Evolutionary conservation across 1,140 invertebrate species (phyloP).

Genomic region (Thaumetopoea pityocampa): DNA sequence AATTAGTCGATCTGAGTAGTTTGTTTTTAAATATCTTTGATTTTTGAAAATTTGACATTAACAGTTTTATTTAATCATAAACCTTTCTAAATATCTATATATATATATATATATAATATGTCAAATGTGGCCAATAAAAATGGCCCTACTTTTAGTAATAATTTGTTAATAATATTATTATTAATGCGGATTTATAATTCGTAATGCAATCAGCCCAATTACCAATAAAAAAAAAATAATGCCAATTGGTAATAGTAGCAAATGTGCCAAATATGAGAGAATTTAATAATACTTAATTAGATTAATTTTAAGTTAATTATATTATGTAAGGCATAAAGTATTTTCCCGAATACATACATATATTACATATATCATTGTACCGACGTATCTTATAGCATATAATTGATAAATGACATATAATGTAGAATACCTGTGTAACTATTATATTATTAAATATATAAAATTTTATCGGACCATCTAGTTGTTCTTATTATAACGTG

Average conservation of each 20-base stretch:
- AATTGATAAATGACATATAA: constrained; percentile 17
- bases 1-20: no score
- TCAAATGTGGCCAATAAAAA: no score
- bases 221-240: constrained; percentile 18
- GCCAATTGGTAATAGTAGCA: constrained; percentile 41
- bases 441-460: constrained; percentile 8
- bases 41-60: no score
- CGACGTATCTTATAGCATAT: constrained; percentile 31
- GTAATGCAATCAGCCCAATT: constrained; percentile 11
- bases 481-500: no score
- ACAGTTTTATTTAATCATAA: no score
- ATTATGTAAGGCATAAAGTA: constrained; percentile 27
- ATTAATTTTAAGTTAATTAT: constrained; percentile 21
- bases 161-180: no score
- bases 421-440: constrained; percentile 4
- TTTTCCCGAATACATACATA: constrained; percentile 25
- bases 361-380: constrained; percentile 16
- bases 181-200: no score
- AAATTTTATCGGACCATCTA: constrained; percentile 15
- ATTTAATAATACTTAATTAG: constrained; percentile 41
- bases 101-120: no score
- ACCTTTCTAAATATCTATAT: no score
- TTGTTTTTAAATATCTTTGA: no score
- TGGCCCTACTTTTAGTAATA: no score
- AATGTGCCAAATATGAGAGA: constrained; percentile 65